Evolutionary conservation across 2,888 invertebrate species (phyloP).

Genomic region (Caradrina kadenii): DNA sequence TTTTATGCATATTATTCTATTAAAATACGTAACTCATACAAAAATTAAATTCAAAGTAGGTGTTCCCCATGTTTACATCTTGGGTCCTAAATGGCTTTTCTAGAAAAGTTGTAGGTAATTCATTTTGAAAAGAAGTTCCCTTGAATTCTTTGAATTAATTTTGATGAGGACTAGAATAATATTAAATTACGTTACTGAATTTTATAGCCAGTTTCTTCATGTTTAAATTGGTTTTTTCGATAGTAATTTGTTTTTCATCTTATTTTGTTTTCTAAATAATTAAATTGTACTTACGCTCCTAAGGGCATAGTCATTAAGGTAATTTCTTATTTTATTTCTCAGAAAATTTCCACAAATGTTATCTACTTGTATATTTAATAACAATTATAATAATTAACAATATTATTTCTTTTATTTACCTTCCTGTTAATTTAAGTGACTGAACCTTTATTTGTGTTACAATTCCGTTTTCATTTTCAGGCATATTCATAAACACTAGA

Average conservation of each 20-base stretch:
- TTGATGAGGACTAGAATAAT: too few relatives aligned
- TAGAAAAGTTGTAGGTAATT: not conserved
- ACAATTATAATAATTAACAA: conserved; percentile 47
- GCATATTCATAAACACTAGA: conserved; percentile 88
- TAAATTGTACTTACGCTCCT: not conserved
- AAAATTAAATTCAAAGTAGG: not conserved
- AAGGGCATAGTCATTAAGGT: not conserved
- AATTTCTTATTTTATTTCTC: conserved; percentile 19
- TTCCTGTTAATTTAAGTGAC: conserved; percentile 56
- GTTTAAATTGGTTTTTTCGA: not conserved
- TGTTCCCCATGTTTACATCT: conserved; percentile 4
- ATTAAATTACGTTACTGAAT: too few relatives aligned
- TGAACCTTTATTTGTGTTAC: conserved; percentile 51
- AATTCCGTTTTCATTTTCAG: conserved; percentile 76
- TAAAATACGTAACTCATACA: too few relatives aligned
- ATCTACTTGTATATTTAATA: conserved; percentile 20
- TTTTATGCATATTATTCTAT: too few relatives aligned
- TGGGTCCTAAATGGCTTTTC: not conserved
- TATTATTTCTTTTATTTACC: conserved; percentile 70
- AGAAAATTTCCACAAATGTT: conserved; percentile 28
- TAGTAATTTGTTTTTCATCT: not conserved
- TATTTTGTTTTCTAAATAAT: not conserved
- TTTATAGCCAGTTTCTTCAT: too few relatives aligned
- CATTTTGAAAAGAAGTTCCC: too few relatives aligned
- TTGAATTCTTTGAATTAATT: too few relatives aligned